These are phyloP conservation scores for Alviniconcha strummeri DNA, from an alignment of 2,888 invertebrate genomes.

Conservation along the genomic window DNA sequence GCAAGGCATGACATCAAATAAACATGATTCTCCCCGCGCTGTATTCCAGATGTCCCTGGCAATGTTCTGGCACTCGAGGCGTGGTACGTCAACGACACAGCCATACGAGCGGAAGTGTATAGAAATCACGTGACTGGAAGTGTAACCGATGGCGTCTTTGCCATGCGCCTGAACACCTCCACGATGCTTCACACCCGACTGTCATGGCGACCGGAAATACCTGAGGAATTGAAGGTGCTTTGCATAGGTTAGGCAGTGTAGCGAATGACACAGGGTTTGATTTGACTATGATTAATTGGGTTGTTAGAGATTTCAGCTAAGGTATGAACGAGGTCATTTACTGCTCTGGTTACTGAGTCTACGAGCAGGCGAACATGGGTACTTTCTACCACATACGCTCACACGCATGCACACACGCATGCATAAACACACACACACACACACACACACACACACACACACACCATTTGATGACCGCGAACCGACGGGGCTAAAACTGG, in stretches of 20 bases:
- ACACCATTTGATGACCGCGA: not conserved
- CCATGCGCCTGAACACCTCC: constrained; percentile 49
- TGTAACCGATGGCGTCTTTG: constrained; percentile 49
- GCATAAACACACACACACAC: too few species aligned
- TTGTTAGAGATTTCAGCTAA: too few species aligned
- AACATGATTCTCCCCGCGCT: not conserved
- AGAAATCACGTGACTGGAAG: constrained; percentile 49
- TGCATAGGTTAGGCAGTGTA: too few species aligned
- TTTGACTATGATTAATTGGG: too few species aligned
- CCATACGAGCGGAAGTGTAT: constrained; percentile 50
- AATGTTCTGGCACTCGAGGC: constrained; percentile 47
- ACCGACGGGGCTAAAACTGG: not conserved
- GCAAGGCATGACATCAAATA: not conserved
- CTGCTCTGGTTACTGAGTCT: too few species aligned
- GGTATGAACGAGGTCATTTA: too few species aligned
- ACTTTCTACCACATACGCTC: too few species aligned
- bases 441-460: too few species aligned
- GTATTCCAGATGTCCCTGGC: not conserved
- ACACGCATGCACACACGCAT: too few species aligned
- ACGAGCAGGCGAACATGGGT: too few species aligned
- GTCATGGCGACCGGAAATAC: constrained; percentile 56
- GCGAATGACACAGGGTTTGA: too few species aligned
- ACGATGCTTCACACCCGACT: constrained; percentile 54
- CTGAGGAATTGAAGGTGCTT: constrained; percentile 47
- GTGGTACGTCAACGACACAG: constrained; percentile 52